phyloP scores from a whole-genome alignment of 2,797 vertebrate species.

The Eupleurogrammus muticus region DNA sequence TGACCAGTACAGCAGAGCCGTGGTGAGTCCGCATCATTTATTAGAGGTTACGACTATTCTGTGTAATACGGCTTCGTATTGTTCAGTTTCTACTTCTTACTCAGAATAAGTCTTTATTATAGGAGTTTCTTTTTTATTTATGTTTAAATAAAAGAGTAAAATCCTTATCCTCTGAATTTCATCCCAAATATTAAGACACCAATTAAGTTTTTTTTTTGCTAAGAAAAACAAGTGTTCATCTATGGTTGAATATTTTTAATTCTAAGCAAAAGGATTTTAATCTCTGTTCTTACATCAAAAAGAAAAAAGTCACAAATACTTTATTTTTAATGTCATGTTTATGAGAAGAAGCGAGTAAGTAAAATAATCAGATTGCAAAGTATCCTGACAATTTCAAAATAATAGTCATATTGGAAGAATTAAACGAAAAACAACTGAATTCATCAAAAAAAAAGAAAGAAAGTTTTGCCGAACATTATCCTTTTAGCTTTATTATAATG shows the following conservation, averaged over 20 bases:
- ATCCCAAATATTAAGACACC: background rate
- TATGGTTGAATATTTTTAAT: background rate
- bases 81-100: background rate
- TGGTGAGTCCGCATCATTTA: too few relatives aligned
- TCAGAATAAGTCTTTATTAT: background rate
- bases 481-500: too few relatives aligned
- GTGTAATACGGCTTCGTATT: background rate
- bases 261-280: background rate
- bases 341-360: too few relatives aligned
- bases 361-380: too few relatives aligned
- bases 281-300: too few relatives aligned
- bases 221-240: too few relatives aligned
- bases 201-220: background rate
- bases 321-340: too few relatives aligned
- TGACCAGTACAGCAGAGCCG: conserved; percentile 73
- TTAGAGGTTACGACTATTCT: background rate
- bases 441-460: too few relatives aligned
- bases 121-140: background rate
- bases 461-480: too few relatives aligned
- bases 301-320: too few relatives aligned
- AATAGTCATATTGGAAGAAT: background rate
- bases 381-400: background rate
- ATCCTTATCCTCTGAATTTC: background rate
- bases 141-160: background rate
- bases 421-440: background rate